These are phyloP conservation scores for Allygus modestus DNA, from an alignment of 2,888 invertebrate species.

Conservation along the genomic window DNA sequence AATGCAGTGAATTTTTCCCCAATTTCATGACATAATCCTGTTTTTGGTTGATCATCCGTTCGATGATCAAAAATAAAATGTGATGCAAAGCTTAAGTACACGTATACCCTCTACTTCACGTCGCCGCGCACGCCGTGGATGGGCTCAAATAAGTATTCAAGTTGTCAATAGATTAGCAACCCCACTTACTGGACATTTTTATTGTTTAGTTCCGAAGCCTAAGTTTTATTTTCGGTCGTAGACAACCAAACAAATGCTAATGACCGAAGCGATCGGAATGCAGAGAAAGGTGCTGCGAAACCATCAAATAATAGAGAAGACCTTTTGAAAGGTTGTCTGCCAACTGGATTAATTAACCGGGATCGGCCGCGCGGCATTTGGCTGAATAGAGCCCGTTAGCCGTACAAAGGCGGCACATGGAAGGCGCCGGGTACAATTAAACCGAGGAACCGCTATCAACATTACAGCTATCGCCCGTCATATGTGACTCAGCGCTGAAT, in stretches of 20 bases:
- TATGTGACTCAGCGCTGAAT: neutral
- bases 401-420: constrained; percentile 25
- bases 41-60: too few relatives aligned
- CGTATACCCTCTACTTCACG: too few relatives aligned
- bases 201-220: too few relatives aligned
- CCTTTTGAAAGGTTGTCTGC: constrained; percentile 37
- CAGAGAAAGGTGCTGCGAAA: neutral
- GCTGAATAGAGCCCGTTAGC: constrained; percentile 14
- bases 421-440: neutral
- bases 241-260: neutral
- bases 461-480: neutral
- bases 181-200: too few relatives aligned
- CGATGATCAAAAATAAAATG: too few relatives aligned
- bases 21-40: too few relatives aligned
- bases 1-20: too few relatives aligned
- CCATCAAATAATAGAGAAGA: constrained; percentile 30
- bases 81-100: too few relatives aligned
- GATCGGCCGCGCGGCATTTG: neutral
- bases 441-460: constrained; percentile 10
- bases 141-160: too few relatives aligned
- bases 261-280: neutral
- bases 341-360: constrained; percentile 27
- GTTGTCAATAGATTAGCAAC: too few relatives aligned
- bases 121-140: too few relatives aligned
- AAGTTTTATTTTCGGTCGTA: too few relatives aligned